Evolutionary conservation across 2,888 invertebrate genomes (phyloP).

Genomic region (Dyspetes luteomarginatus): DNA sequence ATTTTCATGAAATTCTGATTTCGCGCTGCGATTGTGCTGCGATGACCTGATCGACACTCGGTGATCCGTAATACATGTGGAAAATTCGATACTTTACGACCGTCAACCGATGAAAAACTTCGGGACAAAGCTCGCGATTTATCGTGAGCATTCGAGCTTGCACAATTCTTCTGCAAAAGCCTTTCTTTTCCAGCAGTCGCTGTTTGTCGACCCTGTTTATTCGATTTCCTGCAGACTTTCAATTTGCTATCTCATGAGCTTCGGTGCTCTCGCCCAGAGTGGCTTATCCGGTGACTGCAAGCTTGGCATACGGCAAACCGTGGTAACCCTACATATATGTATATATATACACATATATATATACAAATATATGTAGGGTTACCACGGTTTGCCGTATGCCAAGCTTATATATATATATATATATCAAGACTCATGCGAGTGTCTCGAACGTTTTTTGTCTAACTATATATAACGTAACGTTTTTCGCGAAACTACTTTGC

Average conservation of each 20-base stretch:
- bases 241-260: constrained; percentile 45
- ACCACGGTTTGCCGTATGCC: background rate
- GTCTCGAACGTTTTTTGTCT: background rate
- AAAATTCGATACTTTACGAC: constrained; percentile 42
- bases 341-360: too few relatives aligned
- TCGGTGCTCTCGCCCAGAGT: constrained; percentile 29
- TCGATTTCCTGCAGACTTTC: constrained; percentile 54
- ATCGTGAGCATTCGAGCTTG: constrained; percentile 38
- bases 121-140: constrained; percentile 37
- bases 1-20: background rate
- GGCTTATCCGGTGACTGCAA: constrained; percentile 30
- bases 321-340: background rate
- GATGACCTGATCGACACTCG: constrained; percentile 2
- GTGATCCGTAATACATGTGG: constrained; percentile 44
- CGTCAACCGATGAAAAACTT: constrained; percentile 31
- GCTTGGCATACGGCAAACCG: constrained; percentile 7
- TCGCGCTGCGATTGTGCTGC: background rate
- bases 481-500: background rate
- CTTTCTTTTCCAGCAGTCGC: background rate
- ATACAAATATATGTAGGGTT: too few relatives aligned
- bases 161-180: constrained; percentile 17
- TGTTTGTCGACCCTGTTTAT: constrained; percentile 40
- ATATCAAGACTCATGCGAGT: background rate
- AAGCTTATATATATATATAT: constrained; percentile 12
- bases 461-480: background rate